phyloP scores from a whole-genome alignment of 2,113 vertebrate species.

The Pogona vitticeps region DNA sequence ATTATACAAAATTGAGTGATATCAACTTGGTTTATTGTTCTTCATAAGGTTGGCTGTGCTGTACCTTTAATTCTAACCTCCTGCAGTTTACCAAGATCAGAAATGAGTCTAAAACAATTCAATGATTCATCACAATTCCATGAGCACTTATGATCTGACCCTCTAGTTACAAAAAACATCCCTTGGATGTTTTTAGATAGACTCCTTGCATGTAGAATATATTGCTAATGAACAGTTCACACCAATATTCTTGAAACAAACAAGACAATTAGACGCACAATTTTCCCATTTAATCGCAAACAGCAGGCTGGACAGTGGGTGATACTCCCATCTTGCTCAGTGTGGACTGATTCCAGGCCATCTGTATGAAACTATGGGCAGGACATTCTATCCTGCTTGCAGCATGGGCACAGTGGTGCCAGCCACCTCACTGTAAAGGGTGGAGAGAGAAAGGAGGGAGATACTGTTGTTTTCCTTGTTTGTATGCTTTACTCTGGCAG shows the following conservation, averaged over 20 bases:
- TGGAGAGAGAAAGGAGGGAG: slow-evolving; percentile 46
- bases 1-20: background rate
- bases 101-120: background rate
- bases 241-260: background rate
- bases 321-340: slow-evolving; percentile 52
- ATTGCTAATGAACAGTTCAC: background rate
- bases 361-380: slow-evolving; percentile 61
- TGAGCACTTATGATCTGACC: too few relatives aligned
- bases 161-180: too few relatives aligned
- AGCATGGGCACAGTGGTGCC: slow-evolving; percentile 62
- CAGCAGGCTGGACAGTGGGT: slow-evolving; percentile 19
- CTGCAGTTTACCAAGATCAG: background rate
- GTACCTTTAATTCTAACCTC: background rate
- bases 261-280: background rate
- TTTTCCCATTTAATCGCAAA: slow-evolving; percentile 46
- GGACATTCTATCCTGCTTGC: slow-evolving; percentile 64
- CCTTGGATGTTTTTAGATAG: background rate
- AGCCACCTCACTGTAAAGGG: slow-evolving; percentile 54
- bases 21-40: background rate
- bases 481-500: slow-evolving; percentile 70
- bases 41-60: background rate
- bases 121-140: too few relatives aligned
- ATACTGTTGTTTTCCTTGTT: slow-evolving; percentile 69
- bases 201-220: background rate
- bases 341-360: slow-evolving; percentile 63